A percentile compares a stretch with the other conserved stretches of the same genome.
phyloP scores from a whole-genome alignment of 2,113 vertebrate species.

The Pionites leucogaster region DNA sequence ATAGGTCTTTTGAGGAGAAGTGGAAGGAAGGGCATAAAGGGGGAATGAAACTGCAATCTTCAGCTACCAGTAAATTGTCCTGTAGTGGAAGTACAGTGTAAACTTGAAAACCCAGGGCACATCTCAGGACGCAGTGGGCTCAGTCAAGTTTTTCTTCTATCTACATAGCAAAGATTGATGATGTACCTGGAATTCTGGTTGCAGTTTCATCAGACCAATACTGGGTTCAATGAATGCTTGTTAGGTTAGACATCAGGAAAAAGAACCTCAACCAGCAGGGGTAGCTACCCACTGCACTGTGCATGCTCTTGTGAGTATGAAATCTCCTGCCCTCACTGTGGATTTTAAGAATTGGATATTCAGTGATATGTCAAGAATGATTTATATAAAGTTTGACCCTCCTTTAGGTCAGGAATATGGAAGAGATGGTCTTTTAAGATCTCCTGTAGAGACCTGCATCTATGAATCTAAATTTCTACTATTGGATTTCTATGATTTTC shows the following conservation, averaged over 20 bases:
- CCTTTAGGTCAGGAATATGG: not conserved
- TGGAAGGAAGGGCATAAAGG: not conserved
- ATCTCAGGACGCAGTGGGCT: not conserved
- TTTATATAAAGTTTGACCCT: not conserved
- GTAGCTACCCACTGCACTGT: not conserved
- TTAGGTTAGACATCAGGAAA: not conserved
- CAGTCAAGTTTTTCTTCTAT: not conserved
- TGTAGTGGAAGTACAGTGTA: not conserved
- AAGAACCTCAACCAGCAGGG: not conserved
- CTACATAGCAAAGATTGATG: not conserved
- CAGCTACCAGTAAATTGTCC: not conserved
- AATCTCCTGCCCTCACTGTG: not conserved
- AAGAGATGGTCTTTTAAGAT: not conserved
- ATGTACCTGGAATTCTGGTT: not conserved
- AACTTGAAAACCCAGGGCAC: not conserved
- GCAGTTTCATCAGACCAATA: not conserved
- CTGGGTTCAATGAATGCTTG: not conserved
- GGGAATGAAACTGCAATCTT: not conserved
- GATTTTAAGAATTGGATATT: not conserved
- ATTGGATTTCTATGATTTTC: slow-evolving; percentile 16
- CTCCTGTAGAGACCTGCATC: not conserved
- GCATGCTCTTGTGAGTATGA: not conserved
- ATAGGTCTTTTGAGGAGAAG: not conserved
- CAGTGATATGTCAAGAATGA: not conserved
- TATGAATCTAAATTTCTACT: not conserved